Evolutionary conservation across 2,113 vertebrate genomes (phyloP).

Genomic region (Podocnemis expansa): DNA sequence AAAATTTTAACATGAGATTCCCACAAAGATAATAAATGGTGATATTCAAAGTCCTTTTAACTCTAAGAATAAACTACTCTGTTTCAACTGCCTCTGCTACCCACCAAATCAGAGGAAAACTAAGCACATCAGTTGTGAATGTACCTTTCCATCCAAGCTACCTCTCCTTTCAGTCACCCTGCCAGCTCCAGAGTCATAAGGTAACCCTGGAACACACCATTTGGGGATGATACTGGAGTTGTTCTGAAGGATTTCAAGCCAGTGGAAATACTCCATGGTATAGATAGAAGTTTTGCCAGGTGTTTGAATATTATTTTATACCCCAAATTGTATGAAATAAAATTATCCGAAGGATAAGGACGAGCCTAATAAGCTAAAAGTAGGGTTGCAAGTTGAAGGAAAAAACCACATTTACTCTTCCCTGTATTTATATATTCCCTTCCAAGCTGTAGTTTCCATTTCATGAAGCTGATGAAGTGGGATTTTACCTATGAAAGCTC

Average conservation of each 20-base stretch:
- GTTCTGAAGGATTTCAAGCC: not conserved
- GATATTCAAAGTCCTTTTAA: not conserved
- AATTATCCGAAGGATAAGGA: not conserved
- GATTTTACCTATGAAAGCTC: too few species aligned
- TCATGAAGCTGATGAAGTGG: too few species aligned
- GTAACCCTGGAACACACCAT: not conserved
- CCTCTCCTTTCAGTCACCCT: not conserved
- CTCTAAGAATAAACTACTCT: not conserved
- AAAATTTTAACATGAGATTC: conserved; percentile 1
- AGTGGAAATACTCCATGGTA: not conserved
- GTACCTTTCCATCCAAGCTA: not conserved
- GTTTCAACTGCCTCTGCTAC: not conserved
- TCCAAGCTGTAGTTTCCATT: too few species aligned
- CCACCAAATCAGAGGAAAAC: not conserved
- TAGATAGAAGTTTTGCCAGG: not conserved
- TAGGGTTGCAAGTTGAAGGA: not conserved
- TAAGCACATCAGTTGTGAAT: not conserved
- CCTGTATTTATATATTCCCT: too few species aligned
- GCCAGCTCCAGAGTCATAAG: not conserved
- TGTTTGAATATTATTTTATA: not conserved
- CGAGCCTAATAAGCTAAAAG: not conserved
- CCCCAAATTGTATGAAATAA: not conserved
- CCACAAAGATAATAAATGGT: not conserved
- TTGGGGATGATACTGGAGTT: not conserved
- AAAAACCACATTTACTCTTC: too few species aligned